Conservation (phyloP, 2,888 invertebrate species). For the Harmothoe impar region DNA sequence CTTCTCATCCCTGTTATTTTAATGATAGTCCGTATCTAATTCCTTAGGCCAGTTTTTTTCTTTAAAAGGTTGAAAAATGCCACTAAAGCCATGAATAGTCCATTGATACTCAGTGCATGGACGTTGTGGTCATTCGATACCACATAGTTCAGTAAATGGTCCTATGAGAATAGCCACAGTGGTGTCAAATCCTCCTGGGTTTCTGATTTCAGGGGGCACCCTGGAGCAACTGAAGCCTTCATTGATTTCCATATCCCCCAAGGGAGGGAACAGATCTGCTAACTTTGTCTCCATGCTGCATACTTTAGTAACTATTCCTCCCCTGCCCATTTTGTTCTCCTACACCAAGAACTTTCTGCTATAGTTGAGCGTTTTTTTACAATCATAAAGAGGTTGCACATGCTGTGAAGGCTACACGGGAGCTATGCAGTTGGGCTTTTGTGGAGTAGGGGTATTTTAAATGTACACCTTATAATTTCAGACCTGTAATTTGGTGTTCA, state of each 20-base stretch:
- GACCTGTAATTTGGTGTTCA: constrained; percentile 52
- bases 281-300: not conserved
- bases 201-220: constrained; percentile 18
- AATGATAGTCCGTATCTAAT: not conserved
- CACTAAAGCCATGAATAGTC: not conserved
- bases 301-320: constrained; percentile 27
- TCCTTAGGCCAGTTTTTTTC: too few species aligned
- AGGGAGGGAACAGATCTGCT: not conserved
- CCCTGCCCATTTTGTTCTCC: not conserved
- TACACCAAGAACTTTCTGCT: not conserved
- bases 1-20: not conserved
- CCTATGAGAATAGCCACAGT: constrained; percentile 1
- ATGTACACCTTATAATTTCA: constrained; percentile 50
- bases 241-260: not conserved
- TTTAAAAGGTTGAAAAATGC: not conserved
- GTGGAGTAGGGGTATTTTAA: not conserved
- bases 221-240: not conserved
- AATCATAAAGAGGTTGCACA: not conserved
- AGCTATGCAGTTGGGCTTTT: not conserved
- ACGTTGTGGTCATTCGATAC: constrained; percentile 37
- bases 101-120: constrained; percentile 1
- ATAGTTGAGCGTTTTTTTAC: not conserved
- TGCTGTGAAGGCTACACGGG: not conserved
- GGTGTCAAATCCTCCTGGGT: not conserved
- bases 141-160: not conserved